A percentile compares a stretch with the other conserved stretches of the same genome.
These are phyloP conservation scores for human DNA, from an alignment of 2,113 vertebrate species.

Conservation along the genomic window GRCh38 chr2:5410001-5410500, in stretches of 20 bases:
- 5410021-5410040: conserved; percentile 98
- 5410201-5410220: conserved; percentile 98
- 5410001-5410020: conserved; percentile 97
- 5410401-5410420: conserved; percentile 99
- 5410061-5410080: conserved; percentile 96
- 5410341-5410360: conserved; percentile 99
- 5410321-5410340: conserved; percentile 99
- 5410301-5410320: conserved; percentile 99
- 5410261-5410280: conserved; percentile 99
- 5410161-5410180: conserved; percentile 89
- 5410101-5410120: conserved; percentile 95
- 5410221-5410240: conserved; percentile 99
- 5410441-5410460: conserved; percentile 95
- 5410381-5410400: conserved; percentile 99
- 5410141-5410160: conserved; percentile 94
- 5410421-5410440: conserved; percentile 95
- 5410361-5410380: conserved; percentile 96
- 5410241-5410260: conserved; percentile 99
- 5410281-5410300: conserved; percentile 99
- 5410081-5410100: conserved; percentile 99
- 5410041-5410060: conserved; percentile 97
- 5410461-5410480: conserved; percentile 92
- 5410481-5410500: conserved; percentile 87
- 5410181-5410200: conserved; percentile 95
- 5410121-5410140: conserved; percentile 95